phyloP scores from a whole-genome alignment of 2,113 vertebrate genomes.

The Daubentonia madagascariensis region DNA sequence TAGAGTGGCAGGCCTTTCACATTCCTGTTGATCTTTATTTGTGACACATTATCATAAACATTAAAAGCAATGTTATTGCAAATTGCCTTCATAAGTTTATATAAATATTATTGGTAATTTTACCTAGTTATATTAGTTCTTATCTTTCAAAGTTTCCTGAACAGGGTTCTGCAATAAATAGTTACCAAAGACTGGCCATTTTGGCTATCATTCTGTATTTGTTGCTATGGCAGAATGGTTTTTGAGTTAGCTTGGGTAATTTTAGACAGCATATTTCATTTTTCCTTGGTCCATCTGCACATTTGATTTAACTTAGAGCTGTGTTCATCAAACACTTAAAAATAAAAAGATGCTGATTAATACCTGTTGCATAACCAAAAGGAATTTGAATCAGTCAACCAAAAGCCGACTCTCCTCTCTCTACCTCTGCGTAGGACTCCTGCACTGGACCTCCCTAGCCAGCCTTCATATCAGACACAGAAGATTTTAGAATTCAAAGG shows the following conservation, averaged over 20 bases:
- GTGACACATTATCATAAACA: background rate
- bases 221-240: background rate
- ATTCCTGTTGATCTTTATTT: background rate
- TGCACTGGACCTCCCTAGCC: accelerated
- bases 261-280: background rate
- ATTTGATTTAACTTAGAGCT: background rate
- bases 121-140: background rate
- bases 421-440: background rate
- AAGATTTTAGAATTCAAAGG: background rate
- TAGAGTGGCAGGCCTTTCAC: background rate
- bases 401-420: background rate
- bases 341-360: background rate
- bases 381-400: background rate
- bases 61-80: background rate
- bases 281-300: background rate
- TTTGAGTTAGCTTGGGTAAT: background rate
- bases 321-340: background rate
- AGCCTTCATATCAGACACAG: background rate
- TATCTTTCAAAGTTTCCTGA: background rate
- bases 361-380: background rate
- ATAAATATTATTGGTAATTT: background rate
- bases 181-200: background rate
- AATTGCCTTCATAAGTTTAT: background rate
- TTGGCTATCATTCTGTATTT: background rate
- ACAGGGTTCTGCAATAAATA: background rate